Evolutionary conservation across 2,888 invertebrate species (phyloP).

Genomic region (Allacma fusca): DNA sequence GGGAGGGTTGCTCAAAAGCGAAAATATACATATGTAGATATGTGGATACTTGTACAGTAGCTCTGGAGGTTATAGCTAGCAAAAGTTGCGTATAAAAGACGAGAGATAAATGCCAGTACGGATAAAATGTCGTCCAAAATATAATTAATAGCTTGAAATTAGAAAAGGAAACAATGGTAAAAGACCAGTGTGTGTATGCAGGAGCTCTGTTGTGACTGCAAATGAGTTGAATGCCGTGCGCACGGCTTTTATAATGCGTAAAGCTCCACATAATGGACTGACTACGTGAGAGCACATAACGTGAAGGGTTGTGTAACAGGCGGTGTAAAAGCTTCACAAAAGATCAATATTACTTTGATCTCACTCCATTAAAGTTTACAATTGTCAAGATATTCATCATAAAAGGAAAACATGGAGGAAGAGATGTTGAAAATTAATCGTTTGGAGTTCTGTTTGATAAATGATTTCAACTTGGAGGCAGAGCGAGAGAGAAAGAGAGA

Average conservation of each 20-base stretch:
- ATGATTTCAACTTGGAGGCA: neutral
- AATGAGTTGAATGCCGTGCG: neutral
- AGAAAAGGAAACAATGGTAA: neutral
- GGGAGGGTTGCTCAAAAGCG: too few relatives aligned
- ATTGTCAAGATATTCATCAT: slow-evolving; percentile 3
- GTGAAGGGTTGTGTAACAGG: neutral
- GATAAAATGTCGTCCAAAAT: slow-evolving; percentile 4
- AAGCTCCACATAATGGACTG: too few relatives aligned
- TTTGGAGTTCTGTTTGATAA: neutral
- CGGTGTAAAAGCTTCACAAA: neutral
- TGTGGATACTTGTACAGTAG: too few relatives aligned
- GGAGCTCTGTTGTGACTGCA: neutral
- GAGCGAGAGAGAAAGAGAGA: neutral
- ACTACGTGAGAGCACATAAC: neutral
- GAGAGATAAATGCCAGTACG: neutral
- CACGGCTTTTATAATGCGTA: too few relatives aligned
- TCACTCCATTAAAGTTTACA: slow-evolving; percentile 4
- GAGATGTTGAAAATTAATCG: neutral
- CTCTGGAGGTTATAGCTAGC: too few relatives aligned
- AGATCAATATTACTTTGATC: slow-evolving; percentile 16
- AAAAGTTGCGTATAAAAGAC: too few relatives aligned
- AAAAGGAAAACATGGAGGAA: slow-evolving; percentile 7
- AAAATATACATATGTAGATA: too few relatives aligned
- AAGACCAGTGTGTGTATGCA: neutral
- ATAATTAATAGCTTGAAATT: slow-evolving; percentile 12